Evolutionary conservation across 2,797 vertebrate species (phyloP).

Genomic region (Enteromius radiatus): DNA sequence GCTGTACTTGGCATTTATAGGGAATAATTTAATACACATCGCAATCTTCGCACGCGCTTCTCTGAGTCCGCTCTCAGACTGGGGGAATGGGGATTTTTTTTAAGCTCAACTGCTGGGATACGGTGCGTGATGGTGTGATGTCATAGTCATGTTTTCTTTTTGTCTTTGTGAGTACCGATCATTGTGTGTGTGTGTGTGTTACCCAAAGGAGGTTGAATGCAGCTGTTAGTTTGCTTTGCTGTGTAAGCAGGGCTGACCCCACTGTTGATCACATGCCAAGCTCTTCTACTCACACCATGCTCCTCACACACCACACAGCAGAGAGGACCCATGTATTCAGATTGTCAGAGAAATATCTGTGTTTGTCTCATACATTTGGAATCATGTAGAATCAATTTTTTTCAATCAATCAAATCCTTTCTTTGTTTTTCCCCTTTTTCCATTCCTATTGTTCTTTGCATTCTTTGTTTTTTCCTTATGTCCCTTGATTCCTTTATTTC

Average conservation of each 20-base stretch:
- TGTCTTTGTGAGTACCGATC: conserved; percentile 7
- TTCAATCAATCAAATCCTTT: background rate
- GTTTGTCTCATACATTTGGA: background rate
- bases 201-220: conserved; percentile 37
- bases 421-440: background rate
- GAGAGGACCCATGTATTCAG: background rate
- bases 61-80: conserved; percentile 41
- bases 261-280: conserved; percentile 42
- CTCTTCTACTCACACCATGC: conserved; percentile 8
- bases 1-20: conserved; percentile 60
- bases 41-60: conserved; percentile 51
- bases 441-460: background rate
- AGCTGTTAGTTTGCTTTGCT: conserved; percentile 44
- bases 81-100: conserved; percentile 22
- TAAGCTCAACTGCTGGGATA: background rate
- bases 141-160: conserved; percentile 2
- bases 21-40: conserved; percentile 58
- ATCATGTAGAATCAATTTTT: background rate
- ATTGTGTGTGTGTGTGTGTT: conserved; percentile 20
- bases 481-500: background rate
- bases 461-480: background rate
- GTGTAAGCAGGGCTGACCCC: conserved; percentile 31
- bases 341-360: background rate
- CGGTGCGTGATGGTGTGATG: conserved; percentile 5
- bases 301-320: conserved; percentile 20